Evolutionary conservation across 2,888 invertebrate genomes (phyloP).

Genomic region (Branchipolynoe longqiensis): DNA sequence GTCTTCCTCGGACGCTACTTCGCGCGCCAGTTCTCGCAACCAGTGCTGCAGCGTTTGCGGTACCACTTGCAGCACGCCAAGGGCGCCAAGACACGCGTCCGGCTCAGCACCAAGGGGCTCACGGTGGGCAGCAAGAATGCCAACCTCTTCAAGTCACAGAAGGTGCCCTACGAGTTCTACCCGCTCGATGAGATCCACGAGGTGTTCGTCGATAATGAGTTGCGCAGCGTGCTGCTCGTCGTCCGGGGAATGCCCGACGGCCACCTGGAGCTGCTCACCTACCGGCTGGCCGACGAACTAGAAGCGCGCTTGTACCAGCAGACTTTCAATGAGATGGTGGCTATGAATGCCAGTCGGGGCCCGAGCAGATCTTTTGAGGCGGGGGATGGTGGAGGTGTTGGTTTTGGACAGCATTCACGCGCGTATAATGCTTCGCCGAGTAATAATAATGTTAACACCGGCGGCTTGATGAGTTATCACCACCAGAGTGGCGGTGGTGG

Average conservation of each 20-base stretch:
- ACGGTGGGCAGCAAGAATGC: conserved; percentile 28
- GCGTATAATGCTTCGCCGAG: no score
- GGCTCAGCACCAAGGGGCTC: conserved; percentile 34
- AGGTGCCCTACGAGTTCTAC: conserved; percentile 42
- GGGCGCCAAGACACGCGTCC: conserved; percentile 18
- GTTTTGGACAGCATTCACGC: no score
- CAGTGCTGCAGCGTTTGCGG: conserved; percentile 23
- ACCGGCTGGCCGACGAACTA: conserved; percentile 17
- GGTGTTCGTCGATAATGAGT: conserved; percentile 38
- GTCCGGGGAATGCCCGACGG: conserved; percentile 32
- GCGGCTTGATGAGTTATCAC: neutral
- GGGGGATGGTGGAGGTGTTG: no score
- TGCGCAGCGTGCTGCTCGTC: conserved; percentile 24
- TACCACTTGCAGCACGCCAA: conserved; percentile 18
- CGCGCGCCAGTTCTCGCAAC: conserved; percentile 42
- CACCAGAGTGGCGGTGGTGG: neutral
- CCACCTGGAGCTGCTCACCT: conserved; percentile 47
- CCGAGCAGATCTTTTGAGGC: neutral
- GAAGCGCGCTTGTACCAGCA: conserved; percentile 33
- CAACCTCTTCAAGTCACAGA: neutral
- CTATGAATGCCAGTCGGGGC: neutral
- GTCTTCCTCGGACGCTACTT: conserved; percentile 26
- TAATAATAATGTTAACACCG: neutral
- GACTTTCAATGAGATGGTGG: conserved; percentile 48
- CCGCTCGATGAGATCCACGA: conserved; percentile 34